Evolutionary conservation across 2,113 vertebrate species (phyloP), one percentile per base, ranked within the genome.

Genomic region (Sceloporus tristichus): DNA sequence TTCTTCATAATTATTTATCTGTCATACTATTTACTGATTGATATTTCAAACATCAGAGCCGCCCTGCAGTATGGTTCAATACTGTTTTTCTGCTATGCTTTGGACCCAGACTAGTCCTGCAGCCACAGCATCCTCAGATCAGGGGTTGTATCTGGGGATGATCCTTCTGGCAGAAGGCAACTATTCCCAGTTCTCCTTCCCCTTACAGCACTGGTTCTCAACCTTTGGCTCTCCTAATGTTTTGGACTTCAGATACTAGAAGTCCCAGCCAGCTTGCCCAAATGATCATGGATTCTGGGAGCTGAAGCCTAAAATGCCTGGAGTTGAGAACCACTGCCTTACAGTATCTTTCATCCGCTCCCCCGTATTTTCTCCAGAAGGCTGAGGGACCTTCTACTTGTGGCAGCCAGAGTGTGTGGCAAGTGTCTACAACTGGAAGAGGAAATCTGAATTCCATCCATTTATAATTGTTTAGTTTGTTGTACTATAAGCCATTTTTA

Each of bases 21-120:
- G 54, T n/a, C 25, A n/a, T 75, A 65, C n/a, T 75, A 27, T 34
- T 79, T 38, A 7, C 14, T 38, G 2, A 9, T 54, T 66, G 71
- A 83, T 76, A 27, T 77, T 65, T 88, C 29, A 68, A 66, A 18
- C n/a, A 62, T 82, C 56, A 40, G 1, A 76, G 34, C 7, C 23
- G 14, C 54, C 54, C 8, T 83, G 54, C 42, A 80, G 75, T 85
- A 62, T 18, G 79, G 48, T 27, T 81, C 8, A 91, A 86, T 79
- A 78, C 3, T 3, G 78, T 42, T 53, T 79, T 86, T 79, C 40
- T 77, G 9, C 16, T 48, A 8, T 85, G 18, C 29, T 59, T 70
- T 14, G 34, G 53, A 40, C 19, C 77, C 6, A 77, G 27, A 23
- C 5, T 73, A 34, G 3, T n/a, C 4, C 27, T 11, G 71, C 16